These are phyloP conservation scores for Drosophila meridiana DNA, from an alignment of 2,888 invertebrate species.

Conservation along the genomic window DNA sequence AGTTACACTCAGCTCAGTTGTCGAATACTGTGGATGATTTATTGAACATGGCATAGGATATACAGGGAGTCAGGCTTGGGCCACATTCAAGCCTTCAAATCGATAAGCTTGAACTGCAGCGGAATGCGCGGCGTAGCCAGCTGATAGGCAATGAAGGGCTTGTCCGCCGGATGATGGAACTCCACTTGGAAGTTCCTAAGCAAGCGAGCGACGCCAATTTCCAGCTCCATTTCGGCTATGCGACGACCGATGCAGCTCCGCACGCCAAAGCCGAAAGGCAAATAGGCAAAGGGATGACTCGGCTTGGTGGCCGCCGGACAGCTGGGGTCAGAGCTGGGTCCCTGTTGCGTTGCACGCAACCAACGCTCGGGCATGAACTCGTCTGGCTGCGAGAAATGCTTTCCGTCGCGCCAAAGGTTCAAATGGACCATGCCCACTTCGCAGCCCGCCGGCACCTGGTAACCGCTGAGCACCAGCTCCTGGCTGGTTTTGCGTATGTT, in stretches of 20 bases:
- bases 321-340: constrained; percentile 52
- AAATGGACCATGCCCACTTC: constrained; percentile 90
- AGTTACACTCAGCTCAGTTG: neutral
- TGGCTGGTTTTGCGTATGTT: constrained; percentile 86
- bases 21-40: neutral
- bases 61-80: neutral
- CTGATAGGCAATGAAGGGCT: constrained; percentile 63
- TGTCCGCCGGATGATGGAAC: constrained; percentile 81
- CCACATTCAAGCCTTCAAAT: constrained; percentile 38
- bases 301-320: constrained; percentile 86
- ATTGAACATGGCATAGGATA: neutral
- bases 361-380: constrained; percentile 91
- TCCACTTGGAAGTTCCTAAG: constrained; percentile 83
- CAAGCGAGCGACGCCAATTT: constrained; percentile 85
- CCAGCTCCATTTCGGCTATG: constrained; percentile 90
- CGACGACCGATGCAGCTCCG: constrained; percentile 89
- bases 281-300: constrained; percentile 73
- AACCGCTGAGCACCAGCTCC: constrained; percentile 87
- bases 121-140: constrained; percentile 82
- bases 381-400: constrained; percentile 87
- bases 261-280: constrained; percentile 80
- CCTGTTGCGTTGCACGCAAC: constrained; percentile 84
- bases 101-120: constrained; percentile 81
- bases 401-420: constrained; percentile 87
- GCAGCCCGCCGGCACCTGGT: constrained; percentile 87